A percentile compares a stretch with the other conserved stretches of the same genome.
These are phyloP conservation scores for Drosophila greeni DNA, from an alignment of 2,888 invertebrate species.

Conservation along the genomic window DNA sequence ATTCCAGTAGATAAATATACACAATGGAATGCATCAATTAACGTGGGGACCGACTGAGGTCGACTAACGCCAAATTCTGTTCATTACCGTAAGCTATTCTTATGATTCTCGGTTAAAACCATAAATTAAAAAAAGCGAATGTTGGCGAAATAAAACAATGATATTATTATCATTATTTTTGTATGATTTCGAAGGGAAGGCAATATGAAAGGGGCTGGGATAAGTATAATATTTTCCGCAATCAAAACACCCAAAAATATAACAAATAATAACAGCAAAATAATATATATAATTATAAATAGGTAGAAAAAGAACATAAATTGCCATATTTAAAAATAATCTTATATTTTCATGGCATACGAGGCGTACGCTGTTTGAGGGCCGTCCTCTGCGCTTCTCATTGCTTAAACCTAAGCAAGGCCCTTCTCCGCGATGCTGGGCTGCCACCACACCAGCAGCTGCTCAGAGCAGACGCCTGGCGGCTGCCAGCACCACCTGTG, in stretches of 20 bases:
- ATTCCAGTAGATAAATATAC: constrained; percentile 1
- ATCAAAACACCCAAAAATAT: neutral
- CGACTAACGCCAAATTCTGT: constrained; percentile 9
- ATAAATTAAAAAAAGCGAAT: neutral
- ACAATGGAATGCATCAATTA: constrained; percentile 1
- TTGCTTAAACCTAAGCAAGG: too few species aligned
- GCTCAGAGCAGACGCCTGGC: too few species aligned
- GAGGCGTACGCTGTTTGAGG: neutral
- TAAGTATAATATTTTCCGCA: neutral
- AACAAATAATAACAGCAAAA: neutral
- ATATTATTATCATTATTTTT: neutral
- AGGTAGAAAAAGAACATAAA: too few species aligned
- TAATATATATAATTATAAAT: neutral
- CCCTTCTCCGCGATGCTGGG: too few species aligned
- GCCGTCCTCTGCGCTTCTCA: too few species aligned
- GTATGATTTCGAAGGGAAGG: neutral
- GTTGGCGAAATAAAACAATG: constrained; percentile 5
- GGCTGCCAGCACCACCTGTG: too few species aligned
- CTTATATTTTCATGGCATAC: neutral
- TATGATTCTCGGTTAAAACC: constrained; percentile 1
- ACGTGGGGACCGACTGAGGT: neutral
- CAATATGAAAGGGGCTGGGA: neutral
- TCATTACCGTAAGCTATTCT: constrained; percentile 9
- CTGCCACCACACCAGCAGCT: too few species aligned
- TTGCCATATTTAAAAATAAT: too few species aligned